Evolutionary conservation across 2,888 invertebrate genomes (phyloP).

Genomic region (Geophilus truncorum): DNA sequence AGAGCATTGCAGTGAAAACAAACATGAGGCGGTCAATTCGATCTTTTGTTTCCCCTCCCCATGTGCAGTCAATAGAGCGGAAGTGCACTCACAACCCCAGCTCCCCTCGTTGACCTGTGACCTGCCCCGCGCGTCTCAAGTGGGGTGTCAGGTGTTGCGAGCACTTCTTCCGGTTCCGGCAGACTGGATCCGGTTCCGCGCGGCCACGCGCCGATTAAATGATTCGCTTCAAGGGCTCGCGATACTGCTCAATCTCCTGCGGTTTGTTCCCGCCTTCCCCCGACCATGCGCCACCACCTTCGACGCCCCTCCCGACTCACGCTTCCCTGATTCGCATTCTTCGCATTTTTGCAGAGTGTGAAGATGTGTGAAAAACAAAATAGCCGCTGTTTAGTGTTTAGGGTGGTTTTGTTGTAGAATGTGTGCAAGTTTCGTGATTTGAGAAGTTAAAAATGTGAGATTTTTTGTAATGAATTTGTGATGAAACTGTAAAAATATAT

Average conservation of each 20-base stretch:
- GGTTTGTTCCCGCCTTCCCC: background rate
- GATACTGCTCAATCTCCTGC: conserved; percentile 32
- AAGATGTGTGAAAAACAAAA: too few species aligned
- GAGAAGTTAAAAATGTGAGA: too few species aligned
- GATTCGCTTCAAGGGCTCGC: conserved; percentile 27
- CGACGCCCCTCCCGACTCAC: background rate
- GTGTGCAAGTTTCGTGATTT: too few species aligned
- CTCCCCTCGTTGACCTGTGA: background rate
- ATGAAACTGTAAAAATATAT: too few species aligned
- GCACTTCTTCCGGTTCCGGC: background rate
- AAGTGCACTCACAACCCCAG: background rate
- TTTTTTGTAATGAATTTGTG: too few species aligned
- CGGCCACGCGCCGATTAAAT: conserved; percentile 30
- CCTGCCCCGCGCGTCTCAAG: background rate
- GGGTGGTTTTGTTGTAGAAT: too few species aligned
- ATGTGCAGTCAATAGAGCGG: background rate
- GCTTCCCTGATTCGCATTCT: background rate
- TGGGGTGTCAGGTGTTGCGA: background rate
- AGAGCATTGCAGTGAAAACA: too few species aligned
- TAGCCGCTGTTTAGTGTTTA: too few species aligned
- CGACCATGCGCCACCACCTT: background rate
- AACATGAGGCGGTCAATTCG: background rate
- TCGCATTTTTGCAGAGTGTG: too few species aligned
- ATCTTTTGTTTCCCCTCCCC: background rate
- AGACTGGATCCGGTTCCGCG: background rate